phyloP scores from a whole-genome alignment of 2,888 invertebrate species.

The Andrena minutula region DNA sequence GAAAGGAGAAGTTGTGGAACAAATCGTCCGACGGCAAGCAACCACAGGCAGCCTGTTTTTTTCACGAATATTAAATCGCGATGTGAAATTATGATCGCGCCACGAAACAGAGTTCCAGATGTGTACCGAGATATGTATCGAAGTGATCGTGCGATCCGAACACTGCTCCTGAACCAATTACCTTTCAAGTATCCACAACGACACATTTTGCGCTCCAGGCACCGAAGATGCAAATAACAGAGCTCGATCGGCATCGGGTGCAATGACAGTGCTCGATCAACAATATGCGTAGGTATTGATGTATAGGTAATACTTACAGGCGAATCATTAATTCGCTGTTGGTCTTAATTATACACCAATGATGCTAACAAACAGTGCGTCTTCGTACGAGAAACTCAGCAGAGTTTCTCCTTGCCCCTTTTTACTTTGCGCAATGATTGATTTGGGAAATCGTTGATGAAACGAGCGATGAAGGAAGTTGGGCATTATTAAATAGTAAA shows the following conservation, averaged over 20 bases:
- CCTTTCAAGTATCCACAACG: slow-evolving; percentile 66
- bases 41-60: slow-evolving; percentile 53
- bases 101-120: slow-evolving; percentile 55
- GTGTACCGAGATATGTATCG: slow-evolving; percentile 61
- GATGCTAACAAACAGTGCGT: not conserved
- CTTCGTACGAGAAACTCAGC: not conserved
- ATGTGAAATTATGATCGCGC: slow-evolving; percentile 54
- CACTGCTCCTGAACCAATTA: slow-evolving; percentile 69
- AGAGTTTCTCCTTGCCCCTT: not conserved
- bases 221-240: slow-evolving; percentile 62
- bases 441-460: not conserved
- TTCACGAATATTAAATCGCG: slow-evolving; percentile 70
- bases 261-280: slow-evolving; percentile 39
- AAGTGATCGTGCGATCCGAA: slow-evolving; percentile 67
- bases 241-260: slow-evolving; percentile 30
- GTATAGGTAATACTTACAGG: slow-evolving; percentile 3
- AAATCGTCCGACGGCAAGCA: slow-evolving; percentile 32
- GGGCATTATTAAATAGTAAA: slow-evolving; percentile 15
- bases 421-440: not conserved
- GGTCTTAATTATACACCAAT: not conserved
- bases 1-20: slow-evolving; percentile 40
- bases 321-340: slow-evolving; percentile 32
- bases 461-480: slow-evolving; percentile 6
- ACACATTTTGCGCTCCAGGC: slow-evolving; percentile 56
- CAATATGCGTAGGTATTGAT: slow-evolving; percentile 15